Evolutionary conservation across 2,888 invertebrate genomes (phyloP).

Genomic region (Brachyptera risi): DNA sequence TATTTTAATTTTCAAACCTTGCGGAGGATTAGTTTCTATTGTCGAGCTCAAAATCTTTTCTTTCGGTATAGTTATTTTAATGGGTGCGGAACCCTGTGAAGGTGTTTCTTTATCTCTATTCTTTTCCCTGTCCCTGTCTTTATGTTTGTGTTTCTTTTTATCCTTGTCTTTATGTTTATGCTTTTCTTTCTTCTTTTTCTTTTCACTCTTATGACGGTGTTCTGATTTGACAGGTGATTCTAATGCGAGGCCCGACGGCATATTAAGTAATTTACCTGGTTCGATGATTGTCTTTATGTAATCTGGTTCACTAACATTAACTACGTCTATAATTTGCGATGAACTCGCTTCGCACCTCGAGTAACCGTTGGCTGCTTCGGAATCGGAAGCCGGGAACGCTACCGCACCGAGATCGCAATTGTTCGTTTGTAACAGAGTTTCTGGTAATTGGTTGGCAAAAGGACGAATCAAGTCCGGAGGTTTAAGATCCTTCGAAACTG

Average conservation of each 20-base stretch:
- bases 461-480: conserved; percentile 47
- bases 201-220: conserved; percentile 53
- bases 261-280: background rate
- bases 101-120: conserved; percentile 41
- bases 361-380: background rate
- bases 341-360: background rate
- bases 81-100: conserved; percentile 40
- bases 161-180: conserved; percentile 59
- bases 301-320: background rate
- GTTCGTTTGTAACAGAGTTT: background rate
- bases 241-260: background rate
- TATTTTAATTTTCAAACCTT: conserved; percentile 74
- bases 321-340: conserved; percentile 11
- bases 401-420: conserved; percentile 26
- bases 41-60: conserved; percentile 49
- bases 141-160: conserved; percentile 34
- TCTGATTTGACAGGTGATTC: conserved; percentile 34
- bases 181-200: conserved; percentile 74
- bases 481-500: conserved; percentile 46
- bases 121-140: conserved; percentile 52
- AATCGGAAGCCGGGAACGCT: conserved; percentile 10
- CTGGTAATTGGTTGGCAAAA: conserved; percentile 36
- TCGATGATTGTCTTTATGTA: conserved; percentile 11
- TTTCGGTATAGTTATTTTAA: conserved; percentile 58
- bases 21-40: conserved; percentile 32